Conservation (phyloP, 2,888 invertebrate genomes). For the Poecilus cupreus region DNA sequence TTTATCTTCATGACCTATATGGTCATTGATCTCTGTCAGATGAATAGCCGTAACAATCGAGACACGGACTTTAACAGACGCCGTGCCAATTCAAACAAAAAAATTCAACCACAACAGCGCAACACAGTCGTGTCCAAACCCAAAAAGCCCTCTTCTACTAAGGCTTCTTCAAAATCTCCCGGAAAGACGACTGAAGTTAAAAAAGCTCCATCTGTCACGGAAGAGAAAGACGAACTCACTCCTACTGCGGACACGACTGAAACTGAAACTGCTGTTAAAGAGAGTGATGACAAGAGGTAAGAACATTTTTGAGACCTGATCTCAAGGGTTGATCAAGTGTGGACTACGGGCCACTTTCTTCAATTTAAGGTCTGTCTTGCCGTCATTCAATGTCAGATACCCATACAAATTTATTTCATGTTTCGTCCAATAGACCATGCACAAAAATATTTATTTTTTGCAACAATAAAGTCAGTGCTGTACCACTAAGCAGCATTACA, state of each 20-base stretch:
- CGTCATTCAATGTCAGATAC: conserved; percentile 2
- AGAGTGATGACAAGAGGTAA: conserved; percentile 54
- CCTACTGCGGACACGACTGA: conserved; percentile 46
- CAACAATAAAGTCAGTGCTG: not conserved
- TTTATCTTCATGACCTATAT: conserved; percentile 42
- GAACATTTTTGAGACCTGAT: conserved; percentile 40
- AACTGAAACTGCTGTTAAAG: conserved; percentile 33
- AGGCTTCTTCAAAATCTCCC: conserved; percentile 50
- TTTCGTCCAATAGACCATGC: conserved; percentile 6
- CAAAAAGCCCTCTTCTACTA: conserved; percentile 39
- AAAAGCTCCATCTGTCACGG: conserved; percentile 10
- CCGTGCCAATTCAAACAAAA: conserved; percentile 51
- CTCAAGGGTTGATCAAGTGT: conserved; percentile 13
- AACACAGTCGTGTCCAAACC: conserved; percentile 45
- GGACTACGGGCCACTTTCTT: conserved; percentile 32
- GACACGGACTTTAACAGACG: conserved; percentile 53
- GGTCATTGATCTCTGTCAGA: conserved; percentile 51
- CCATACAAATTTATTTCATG: conserved; percentile 12
- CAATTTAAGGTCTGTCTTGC: conserved; percentile 40
- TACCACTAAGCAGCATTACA: not conserved
- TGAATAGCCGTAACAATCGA: conserved; percentile 54
- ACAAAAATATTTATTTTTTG: not conserved
- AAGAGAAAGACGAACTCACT: conserved; percentile 19
- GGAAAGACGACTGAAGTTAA: conserved; percentile 43
- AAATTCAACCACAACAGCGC: conserved; percentile 41